Conservation (phyloP, 2,888 invertebrate species). For the Dioctria linearis region DNA sequence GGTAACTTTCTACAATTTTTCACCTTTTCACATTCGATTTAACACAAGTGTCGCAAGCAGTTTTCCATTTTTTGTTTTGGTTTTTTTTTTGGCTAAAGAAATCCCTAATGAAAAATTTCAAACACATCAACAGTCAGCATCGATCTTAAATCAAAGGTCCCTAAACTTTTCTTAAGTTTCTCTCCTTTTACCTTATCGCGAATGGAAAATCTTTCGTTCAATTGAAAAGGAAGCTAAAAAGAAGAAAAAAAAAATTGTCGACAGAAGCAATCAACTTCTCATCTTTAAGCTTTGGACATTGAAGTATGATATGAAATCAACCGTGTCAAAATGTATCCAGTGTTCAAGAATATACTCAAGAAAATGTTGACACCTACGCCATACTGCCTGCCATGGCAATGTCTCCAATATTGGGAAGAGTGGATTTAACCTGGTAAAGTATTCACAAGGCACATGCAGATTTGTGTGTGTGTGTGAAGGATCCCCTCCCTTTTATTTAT, state of each 20-base stretch:
- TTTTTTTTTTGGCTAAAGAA: not conserved
- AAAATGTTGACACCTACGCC: conserved; percentile 47
- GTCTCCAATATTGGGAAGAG: not conserved
- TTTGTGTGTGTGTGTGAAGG: not conserved
- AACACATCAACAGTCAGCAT: conserved; percentile 44
- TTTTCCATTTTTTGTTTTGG: not conserved
- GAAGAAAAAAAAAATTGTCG: conserved; percentile 20
- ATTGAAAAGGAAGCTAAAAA: not conserved
- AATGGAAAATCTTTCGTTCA: conserved; percentile 17
- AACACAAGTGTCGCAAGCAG: not conserved
- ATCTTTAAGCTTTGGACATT: conserved; percentile 35
- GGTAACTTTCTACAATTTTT: not conserved
- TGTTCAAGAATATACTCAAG: conserved; percentile 26
- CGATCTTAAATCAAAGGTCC: conserved; percentile 43
- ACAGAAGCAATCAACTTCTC: conserved; percentile 47
- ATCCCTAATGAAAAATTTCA: conserved; percentile 35
- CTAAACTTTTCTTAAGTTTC: conserved; percentile 39
- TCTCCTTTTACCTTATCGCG: conserved; percentile 18
- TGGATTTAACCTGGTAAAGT: conserved; percentile 26
- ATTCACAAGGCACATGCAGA: conserved; percentile 6
- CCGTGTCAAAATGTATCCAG: conserved; percentile 44
- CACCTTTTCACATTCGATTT: not conserved
- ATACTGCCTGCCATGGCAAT: not conserved
- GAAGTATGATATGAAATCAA: conserved; percentile 45
- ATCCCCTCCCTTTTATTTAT: conserved; percentile 9